Conservation (phyloP, 2,113 vertebrate genomes). For the Paramormyrops kingsleyae region DNA sequence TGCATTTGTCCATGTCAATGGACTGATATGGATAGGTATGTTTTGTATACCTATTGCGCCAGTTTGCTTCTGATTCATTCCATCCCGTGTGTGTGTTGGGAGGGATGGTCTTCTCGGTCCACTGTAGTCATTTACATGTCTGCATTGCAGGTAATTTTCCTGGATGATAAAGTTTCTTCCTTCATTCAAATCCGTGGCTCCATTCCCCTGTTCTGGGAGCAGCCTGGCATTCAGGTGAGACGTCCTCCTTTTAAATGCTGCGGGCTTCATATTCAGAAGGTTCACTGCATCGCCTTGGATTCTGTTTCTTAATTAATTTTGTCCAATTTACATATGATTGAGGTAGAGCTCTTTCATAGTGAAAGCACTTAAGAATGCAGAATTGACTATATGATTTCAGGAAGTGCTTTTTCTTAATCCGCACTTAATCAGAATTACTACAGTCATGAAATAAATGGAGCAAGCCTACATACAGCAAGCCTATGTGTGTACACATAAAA, state of each 20-base stretch:
- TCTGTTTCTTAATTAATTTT: neutral
- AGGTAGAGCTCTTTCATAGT: neutral
- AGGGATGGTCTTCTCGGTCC: neutral
- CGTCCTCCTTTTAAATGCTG: neutral
- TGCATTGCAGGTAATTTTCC: slow-evolving; percentile 76
- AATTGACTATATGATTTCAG: neutral
- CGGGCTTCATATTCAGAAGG: neutral
- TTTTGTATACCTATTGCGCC: neutral
- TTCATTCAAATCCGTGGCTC: slow-evolving; percentile 97
- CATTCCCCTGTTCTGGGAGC: slow-evolving; percentile 95
- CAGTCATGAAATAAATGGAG: neutral
- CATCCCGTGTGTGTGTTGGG: neutral
- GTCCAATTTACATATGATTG: neutral
- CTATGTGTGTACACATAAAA: neutral
- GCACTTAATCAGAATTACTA: neutral
- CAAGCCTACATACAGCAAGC: neutral
- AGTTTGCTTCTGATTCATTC: neutral
- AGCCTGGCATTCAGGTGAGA: slow-evolving; percentile 90
- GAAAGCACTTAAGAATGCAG: neutral
- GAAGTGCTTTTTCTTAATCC: neutral
- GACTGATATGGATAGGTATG: neutral
- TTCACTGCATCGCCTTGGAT: neutral
- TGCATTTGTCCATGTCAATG: neutral
- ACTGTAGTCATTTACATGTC: neutral
- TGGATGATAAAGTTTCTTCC: slow-evolving; percentile 88